Evolutionary conservation across 1,140 invertebrate genomes (phyloP), one percentile per base, ranked within the genome.

Genomic region (Helicoverpa zea): DNA sequence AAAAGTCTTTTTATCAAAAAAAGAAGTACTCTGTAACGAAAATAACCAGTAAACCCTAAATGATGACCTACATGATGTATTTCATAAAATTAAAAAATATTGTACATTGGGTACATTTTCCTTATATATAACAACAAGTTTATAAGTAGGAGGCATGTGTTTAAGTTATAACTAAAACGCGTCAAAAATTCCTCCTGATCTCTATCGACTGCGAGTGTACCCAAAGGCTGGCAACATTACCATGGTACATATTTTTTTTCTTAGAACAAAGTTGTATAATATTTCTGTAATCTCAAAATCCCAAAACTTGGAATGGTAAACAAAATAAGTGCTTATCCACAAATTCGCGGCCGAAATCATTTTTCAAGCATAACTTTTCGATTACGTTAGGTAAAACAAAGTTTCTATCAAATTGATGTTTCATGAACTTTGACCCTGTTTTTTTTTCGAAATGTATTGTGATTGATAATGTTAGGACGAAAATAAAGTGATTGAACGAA

Each of bases 351-450:
- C 43, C 12, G 2, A 30, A 49, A 75, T 29, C 35, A 75, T 75
- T 61, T 43, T 61, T 75, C 73, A 61, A 72, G 29, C 58, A 63
- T 29, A 61, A 75, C 73, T 75, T 75, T 75, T 75, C 43, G 58
- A 75, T 75, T 75, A 59, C 56, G 56, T 70, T 68, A 49, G n/a
- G 64, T 43, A 72, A 52, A 61, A 75, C 73, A 23, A 51, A 75
- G 73, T 75, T 75, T 56, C 35, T 13, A 47, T 75, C 43, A 75
- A 75, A 63, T 75, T 61, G 54, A 47, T 75, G 54, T 29, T 75
- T 11, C 3, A 75, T 75, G 35, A n/a, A 49, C 11, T 59, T 75
- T 58, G 58, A 49, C 73, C 54, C n/a, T 43, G 18, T 23, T 70
- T 68, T 68, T 35, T 54, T 59, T 29, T 75, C 16, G 68, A 49